Conservation (phyloP, 2,797 vertebrate species). For the Triplophysa bombifrons region DNA sequence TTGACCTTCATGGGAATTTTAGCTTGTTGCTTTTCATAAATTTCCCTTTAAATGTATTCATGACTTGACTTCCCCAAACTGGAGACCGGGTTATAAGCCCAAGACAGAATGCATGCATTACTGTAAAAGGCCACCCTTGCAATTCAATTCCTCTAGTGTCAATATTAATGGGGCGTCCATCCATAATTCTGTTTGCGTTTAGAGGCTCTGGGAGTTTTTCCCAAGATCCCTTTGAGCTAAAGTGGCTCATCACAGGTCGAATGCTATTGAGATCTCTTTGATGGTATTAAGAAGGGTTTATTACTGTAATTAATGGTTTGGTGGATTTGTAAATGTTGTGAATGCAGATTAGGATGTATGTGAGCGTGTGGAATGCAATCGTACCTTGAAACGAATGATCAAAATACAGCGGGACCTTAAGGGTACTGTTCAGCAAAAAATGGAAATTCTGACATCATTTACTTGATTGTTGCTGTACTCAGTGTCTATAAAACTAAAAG, state of each 20-base stretch:
- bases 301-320: neutral
- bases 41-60: conserved; percentile 72
- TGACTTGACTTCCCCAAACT: conserved; percentile 63
- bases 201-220: conserved; percentile 48
- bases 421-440: too few species aligned
- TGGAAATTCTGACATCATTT: too few species aligned
- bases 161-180: conserved; percentile 74
- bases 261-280: neutral
- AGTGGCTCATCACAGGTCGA: conserved; percentile 39
- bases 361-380: neutral
- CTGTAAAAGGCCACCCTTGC: conserved; percentile 66
- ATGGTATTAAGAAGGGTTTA: conserved; percentile 19
- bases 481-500: neutral
- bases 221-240: conserved; percentile 53
- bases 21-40: conserved; percentile 70
- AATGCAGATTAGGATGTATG: neutral
- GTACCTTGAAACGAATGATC: neutral
- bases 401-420: too few species aligned
- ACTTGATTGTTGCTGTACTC: neutral
- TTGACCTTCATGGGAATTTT: conserved; percentile 70
- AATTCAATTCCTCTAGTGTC: conserved; percentile 71
- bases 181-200: conserved; percentile 68
- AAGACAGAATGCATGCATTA: conserved; percentile 71
- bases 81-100: conserved; percentile 66
- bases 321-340: neutral